Percentiles rank a stretch among this genome's conserved stretches.
Evolutionary conservation across 2,888 invertebrate species (phyloP).

Genomic region (Trachelus iudaicus): DNA sequence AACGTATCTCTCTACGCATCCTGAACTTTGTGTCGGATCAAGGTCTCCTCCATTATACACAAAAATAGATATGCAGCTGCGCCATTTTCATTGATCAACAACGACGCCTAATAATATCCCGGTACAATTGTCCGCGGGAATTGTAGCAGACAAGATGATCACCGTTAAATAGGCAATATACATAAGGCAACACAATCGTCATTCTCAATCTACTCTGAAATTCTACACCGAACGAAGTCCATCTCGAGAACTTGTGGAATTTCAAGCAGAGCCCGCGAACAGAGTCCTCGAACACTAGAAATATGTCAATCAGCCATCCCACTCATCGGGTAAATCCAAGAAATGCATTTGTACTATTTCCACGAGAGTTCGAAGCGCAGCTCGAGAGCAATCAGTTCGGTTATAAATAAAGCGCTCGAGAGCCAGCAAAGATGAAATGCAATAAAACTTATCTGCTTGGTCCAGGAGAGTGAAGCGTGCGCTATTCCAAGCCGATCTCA

Average conservation of each 20-base stretch:
- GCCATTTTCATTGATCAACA: background rate
- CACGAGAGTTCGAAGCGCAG: background rate
- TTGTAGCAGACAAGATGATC: background rate
- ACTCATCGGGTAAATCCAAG: background rate
- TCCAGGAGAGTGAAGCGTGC: constrained; percentile 1
- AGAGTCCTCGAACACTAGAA: background rate
- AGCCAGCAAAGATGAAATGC: constrained; percentile 42
- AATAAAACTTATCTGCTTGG: constrained; percentile 42
- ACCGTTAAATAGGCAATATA: background rate
- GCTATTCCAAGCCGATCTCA: constrained; percentile 14
- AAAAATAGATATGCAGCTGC: background rate
- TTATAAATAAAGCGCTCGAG: constrained; percentile 53
- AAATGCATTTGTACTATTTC: background rate
- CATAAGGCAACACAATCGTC: background rate
- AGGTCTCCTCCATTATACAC: background rate
- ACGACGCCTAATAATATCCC: background rate
- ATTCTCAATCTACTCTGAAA: too few species aligned
- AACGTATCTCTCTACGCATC: background rate
- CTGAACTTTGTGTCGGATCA: background rate
- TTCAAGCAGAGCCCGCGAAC: background rate
- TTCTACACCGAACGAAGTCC: background rate
- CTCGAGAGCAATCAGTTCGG: constrained; percentile 18
- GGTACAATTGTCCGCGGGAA: background rate
- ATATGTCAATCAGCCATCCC: background rate
- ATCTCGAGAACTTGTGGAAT: background rate